Evolutionary conservation across 2,888 invertebrate species (phyloP), one percentile per base, ranked within the genome.

Genomic region (Malthinus flaveolus): DNA sequence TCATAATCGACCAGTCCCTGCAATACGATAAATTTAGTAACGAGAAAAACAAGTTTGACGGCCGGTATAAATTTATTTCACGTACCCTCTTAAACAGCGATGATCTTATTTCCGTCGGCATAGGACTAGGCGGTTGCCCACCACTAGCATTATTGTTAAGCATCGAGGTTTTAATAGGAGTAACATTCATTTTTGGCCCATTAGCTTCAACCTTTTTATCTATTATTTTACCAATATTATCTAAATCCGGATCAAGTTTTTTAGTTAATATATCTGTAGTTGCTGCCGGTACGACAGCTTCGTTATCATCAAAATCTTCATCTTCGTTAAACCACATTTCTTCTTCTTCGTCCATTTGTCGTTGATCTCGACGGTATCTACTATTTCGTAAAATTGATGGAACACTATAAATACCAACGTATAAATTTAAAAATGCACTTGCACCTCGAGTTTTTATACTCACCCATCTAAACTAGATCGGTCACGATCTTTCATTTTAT

Each of bases 261-360:
- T 82, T 83, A 60, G 81, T 80, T 52, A 84, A 75, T 60, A 83
- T 78, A 68, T 85, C 85, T 58, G 77, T 77, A 32, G 77, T 68
- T 77, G 84, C 75, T 13, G 80, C 79, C 12, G 82, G 81, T 31
- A 82, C 80, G 11, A 83, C 83, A 10, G 83, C 80, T 69, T 87
- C 85, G 62, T 88, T 91, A 73, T 95, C 94, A 61, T 93, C 90
- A 64, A 91, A 88, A 75, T 95, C 95, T 75, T 97, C 97, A 66
- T 97, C 97, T 71, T 96, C 95, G 75, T 96, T 95, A 80, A 97
- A 97, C 97, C 97, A 98, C 88, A 96, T 93, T 81, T 97, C 97
- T 75, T 98, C 97, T 71, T 97, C 97, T 74, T 97, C 97, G 66
- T 98, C 97, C 72, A 96, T 85, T 77, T 95, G 91, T 54, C 97